These are phyloP conservation scores for Aphidius gifuensis DNA, from an alignment of 1,140 invertebrate species.

Conservation along the genomic window DNA sequence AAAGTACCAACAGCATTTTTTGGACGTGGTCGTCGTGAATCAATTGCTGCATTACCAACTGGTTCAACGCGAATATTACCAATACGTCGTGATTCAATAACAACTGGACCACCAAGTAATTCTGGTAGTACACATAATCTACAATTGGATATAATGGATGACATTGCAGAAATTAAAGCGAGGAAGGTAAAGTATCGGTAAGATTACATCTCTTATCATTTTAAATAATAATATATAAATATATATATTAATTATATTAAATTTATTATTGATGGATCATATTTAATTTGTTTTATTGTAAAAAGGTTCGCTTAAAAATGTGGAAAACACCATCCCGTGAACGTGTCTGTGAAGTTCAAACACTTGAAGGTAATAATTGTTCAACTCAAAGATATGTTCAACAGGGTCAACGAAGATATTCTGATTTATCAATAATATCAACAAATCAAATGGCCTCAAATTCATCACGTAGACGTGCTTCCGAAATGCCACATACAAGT, in stretches of 20 bases:
- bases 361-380: conserved; percentile 61
- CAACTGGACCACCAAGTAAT: conserved; percentile 64
- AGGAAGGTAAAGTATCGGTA: conserved; percentile 59
- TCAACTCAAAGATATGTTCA: conserved; percentile 60
- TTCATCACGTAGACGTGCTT: conserved; percentile 55
- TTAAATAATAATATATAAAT: background rate
- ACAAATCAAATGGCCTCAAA: conserved; percentile 52
- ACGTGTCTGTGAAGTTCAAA: conserved; percentile 76
- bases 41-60: conserved; percentile 71
- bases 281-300: background rate
- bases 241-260: background rate
- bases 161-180: conserved; percentile 71
- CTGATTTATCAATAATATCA: conserved; percentile 65
- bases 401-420: conserved; percentile 63
- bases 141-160: conserved; percentile 82
- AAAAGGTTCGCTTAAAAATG: conserved; percentile 68
- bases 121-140: conserved; percentile 76
- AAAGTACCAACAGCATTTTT: conserved; percentile 72
- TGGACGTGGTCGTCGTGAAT: conserved; percentile 72
- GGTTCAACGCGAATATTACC: conserved; percentile 49
- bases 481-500: conserved; percentile 60
- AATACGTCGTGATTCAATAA: conserved; percentile 53
- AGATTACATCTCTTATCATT: conserved; percentile 6
- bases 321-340: conserved; percentile 75
- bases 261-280: background rate